phyloP scores from a whole-genome alignment of 2,113 vertebrate genomes.

The Gallinago jamesoni region DNA sequence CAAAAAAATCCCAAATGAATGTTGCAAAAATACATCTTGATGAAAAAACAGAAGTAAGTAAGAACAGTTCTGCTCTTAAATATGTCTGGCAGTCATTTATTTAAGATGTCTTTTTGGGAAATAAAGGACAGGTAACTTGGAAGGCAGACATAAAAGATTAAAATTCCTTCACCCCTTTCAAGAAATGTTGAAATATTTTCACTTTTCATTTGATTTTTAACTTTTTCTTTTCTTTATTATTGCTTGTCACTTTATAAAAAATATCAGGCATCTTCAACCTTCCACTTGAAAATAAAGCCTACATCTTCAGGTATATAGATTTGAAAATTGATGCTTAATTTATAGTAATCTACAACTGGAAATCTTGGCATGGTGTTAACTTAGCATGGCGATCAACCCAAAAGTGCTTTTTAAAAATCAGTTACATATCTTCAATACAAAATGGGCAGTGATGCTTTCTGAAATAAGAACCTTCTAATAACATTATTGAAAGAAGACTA shows the following conservation, averaged over 20 bases:
- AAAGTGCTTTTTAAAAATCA: constrained; percentile 13
- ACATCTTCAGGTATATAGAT: background rate
- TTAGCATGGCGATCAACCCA: background rate
- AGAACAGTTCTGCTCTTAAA: background rate
- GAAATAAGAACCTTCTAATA: background rate
- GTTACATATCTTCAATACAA: background rate
- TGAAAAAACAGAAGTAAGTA: constrained; percentile 59
- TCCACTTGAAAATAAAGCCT: background rate
- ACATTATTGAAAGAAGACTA: background rate
- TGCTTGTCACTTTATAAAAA: background rate
- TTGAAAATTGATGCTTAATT: background rate
- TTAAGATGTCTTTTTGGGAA: background rate
- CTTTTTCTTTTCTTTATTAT: background rate
- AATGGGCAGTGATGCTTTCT: background rate
- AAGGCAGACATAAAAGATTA: background rate
- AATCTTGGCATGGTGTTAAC: background rate
- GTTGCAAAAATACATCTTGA: constrained; percentile 34
- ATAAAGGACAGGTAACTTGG: background rate
- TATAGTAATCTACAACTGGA: background rate
- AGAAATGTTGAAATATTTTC: constrained; percentile 10
- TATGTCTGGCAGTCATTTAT: background rate
- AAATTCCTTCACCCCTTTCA: background rate
- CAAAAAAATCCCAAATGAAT: background rate
- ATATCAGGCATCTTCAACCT: background rate
- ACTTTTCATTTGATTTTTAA: background rate